Percentiles rank a stretch among this genome's conserved stretches.
Conservation (phyloP, 2,888 invertebrate genomes). For the Neoascia interrupta region DNA sequence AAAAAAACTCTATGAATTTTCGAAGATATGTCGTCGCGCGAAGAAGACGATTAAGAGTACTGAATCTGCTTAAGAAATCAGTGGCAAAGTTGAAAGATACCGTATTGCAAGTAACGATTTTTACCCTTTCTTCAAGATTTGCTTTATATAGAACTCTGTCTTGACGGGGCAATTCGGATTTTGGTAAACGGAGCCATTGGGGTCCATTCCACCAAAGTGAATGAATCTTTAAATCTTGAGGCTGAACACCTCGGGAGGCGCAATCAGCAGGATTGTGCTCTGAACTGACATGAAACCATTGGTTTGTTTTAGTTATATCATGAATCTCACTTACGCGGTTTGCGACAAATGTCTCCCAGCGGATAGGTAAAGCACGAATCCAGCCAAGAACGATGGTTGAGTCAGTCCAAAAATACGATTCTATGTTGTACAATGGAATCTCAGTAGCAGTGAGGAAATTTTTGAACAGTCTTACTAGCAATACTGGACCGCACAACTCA, state of each 20-base stretch:
- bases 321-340: constrained; percentile 66
- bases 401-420: constrained; percentile 32
- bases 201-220: constrained; percentile 70
- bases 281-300: constrained; percentile 67
- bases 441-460: neutral
- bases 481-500: constrained; percentile 63
- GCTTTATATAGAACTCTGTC: neutral
- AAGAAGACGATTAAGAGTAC: neutral
- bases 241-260: constrained; percentile 63
- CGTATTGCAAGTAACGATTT: neutral
- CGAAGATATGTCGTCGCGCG: too few species aligned
- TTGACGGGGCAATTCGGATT: neutral
- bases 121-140: neutral
- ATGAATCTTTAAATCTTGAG: constrained; percentile 23
- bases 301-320: constrained; percentile 14
- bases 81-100: neutral
- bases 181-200: constrained; percentile 5
- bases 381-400: constrained; percentile 24
- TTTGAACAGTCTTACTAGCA: constrained; percentile 8
- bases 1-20: too few species aligned
- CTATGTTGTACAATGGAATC: too few species aligned
- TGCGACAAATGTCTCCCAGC: constrained; percentile 56
- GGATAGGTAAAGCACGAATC: constrained; percentile 54
- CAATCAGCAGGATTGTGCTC: constrained; percentile 67
- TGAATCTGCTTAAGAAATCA: neutral